A percentile compares a stretch with the other conserved stretches of the same genome.
These are phyloP conservation scores for Fratercula arctica DNA, from an alignment of 2,797 vertebrate genomes.

Conservation along the genomic window DNA sequence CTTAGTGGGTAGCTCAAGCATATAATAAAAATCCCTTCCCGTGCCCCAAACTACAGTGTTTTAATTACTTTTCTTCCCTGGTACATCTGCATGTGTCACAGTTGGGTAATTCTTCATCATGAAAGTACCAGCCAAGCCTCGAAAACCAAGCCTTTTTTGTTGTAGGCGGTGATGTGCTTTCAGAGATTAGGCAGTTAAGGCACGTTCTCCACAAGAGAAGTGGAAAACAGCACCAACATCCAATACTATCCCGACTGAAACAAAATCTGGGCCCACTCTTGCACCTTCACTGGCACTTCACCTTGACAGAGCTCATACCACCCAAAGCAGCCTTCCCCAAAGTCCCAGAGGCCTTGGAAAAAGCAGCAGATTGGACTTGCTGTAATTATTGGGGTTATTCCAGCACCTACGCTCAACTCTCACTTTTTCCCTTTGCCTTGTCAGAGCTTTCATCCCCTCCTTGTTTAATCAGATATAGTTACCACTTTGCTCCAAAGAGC, in stretches of 20 bases:
- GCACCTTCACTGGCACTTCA: not conserved
- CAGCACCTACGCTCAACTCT: not conserved
- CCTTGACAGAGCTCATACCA: not conserved
- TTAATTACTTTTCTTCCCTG: not conserved
- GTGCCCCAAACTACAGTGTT: not conserved
- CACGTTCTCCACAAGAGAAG: not conserved
- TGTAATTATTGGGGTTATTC: not conserved
- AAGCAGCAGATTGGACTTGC: not conserved
- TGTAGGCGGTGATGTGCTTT: not conserved
- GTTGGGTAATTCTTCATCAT: not conserved
- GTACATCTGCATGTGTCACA: not conserved
- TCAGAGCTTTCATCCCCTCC: not conserved
- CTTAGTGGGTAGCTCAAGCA: not conserved
- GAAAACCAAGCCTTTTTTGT: not conserved
- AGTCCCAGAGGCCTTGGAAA: not conserved
- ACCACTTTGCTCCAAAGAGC: not conserved
- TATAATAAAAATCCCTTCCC: not conserved
- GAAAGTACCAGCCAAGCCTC: not conserved
- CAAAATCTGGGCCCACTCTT: not conserved
- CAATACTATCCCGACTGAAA: not conserved
- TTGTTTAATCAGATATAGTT: constrained; percentile 11
- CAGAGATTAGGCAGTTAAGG: not conserved
- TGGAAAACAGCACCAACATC: not conserved
- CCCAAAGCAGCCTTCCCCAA: not conserved
- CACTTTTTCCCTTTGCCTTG: not conserved